These are phyloP conservation scores for Mechanitis messenoides DNA, from an alignment of 2,888 invertebrate species.

Conservation along the genomic window DNA sequence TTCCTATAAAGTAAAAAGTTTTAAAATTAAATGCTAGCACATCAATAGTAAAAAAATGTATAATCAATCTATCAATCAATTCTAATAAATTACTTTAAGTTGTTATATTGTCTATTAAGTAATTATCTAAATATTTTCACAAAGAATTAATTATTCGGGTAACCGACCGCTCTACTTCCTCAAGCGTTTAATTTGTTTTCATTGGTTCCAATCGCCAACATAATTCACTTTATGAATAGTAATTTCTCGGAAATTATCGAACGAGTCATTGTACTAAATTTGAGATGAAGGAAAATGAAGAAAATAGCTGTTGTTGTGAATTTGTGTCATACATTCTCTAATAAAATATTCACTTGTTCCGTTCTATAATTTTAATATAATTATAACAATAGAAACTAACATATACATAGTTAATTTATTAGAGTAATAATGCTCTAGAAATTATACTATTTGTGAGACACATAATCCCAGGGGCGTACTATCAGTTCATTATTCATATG, in stretches of 20 bases:
- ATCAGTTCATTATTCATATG: slow-evolving; percentile 23
- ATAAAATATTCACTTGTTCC: no score
- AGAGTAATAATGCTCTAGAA: no score
- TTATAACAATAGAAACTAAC: no score
- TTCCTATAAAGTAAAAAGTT: no score
- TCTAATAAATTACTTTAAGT: no score
- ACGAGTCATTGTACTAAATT: slow-evolving; percentile 1
- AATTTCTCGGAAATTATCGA: slow-evolving; percentile 8
- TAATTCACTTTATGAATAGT: slow-evolving; percentile 5
- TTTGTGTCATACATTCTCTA: no score
- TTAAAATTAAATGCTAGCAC: no score
- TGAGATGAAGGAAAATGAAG: slow-evolving; percentile 6
- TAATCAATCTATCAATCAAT: not conserved
- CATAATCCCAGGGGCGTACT: slow-evolving; percentile 21
- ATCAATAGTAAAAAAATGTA: no score
- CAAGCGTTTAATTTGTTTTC: slow-evolving; percentile 25
- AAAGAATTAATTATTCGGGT: slow-evolving; percentile 25
- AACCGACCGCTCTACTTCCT: slow-evolving; percentile 31
- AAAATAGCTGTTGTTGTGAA: not conserved
- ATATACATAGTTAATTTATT: no score
- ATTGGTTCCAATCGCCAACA: slow-evolving; percentile 19
- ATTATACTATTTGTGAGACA: slow-evolving; percentile 11
- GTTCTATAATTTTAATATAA: no score
- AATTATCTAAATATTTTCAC: slow-evolving; percentile 30
- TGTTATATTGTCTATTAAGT: no score